phyloP scores from a whole-genome alignment of 2,888 invertebrate genomes.

The Scaeva pyrastri region DNA sequence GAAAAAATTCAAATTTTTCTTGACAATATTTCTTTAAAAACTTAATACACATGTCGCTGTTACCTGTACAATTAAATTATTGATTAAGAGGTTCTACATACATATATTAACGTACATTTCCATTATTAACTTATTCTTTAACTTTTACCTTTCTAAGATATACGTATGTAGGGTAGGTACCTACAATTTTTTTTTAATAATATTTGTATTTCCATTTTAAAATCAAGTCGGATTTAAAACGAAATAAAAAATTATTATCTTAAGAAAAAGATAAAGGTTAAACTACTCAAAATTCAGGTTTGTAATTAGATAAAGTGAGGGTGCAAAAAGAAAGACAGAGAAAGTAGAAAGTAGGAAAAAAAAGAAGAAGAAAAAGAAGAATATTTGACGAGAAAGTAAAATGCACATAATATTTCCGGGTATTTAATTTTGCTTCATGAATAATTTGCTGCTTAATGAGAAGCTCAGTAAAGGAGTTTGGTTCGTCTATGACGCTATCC shows the following conservation, averaged over 20 bases:
- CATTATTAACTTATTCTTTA: not conserved
- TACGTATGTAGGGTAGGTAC: not conserved
- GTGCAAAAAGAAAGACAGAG: slow-evolving; percentile 1
- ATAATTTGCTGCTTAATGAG: slow-evolving; percentile 79
- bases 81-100: too few relatives aligned
- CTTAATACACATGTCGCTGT: too few relatives aligned
- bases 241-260: slow-evolving; percentile 38
- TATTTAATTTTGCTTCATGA: slow-evolving; percentile 78
- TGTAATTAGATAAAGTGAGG: slow-evolving; percentile 45
- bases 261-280: slow-evolving; percentile 38
- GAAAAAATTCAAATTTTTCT: too few relatives aligned
- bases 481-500: slow-evolving; percentile 2
- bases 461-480: slow-evolving; percentile 63
- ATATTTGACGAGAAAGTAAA: slow-evolving; percentile 59
- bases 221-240: slow-evolving; percentile 17
- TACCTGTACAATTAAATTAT: too few relatives aligned
- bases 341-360: not conserved
- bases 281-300: slow-evolving; percentile 53
- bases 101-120: not conserved
- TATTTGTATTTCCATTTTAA: slow-evolving; percentile 16
- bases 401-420: slow-evolving; percentile 78
- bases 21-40: too few relatives aligned
- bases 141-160: not conserved
- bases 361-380: not conserved
- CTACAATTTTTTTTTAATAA: not conserved